A percentile compares a stretch with the other conserved stretches of the same genome.
Evolutionary conservation across 2,888 invertebrate genomes (phyloP).

Genomic region (Clusia tigrina): DNA sequence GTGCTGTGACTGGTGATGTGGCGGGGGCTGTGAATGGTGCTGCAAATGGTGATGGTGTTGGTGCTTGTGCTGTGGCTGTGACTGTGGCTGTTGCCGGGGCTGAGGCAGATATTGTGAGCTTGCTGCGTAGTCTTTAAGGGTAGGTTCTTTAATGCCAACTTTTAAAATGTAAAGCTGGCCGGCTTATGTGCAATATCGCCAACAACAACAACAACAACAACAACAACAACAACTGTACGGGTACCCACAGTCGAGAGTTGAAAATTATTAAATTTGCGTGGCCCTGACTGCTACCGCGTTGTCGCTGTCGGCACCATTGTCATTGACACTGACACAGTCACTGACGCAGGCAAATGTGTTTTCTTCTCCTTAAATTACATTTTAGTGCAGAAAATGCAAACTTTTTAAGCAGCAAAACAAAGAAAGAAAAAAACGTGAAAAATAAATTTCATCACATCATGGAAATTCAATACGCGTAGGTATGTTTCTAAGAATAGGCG

Average conservation of each 20-base stretch:
- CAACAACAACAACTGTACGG: conserved; percentile 18
- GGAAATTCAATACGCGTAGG: neutral
- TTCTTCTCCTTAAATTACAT: no score
- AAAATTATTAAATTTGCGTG: neutral
- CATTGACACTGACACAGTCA: conserved; percentile 53
- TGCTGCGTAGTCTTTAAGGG: no score
- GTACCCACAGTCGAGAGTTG: neutral
- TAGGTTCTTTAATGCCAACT: neutral
- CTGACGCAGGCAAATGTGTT: neutral
- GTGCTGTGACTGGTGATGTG: no score
- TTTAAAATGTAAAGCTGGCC: neutral
- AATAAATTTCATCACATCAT: neutral
- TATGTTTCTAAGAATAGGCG: no score
- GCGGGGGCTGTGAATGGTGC: neutral
- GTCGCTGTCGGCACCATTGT: no score
- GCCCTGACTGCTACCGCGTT: no score
- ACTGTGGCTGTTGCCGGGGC: conserved; percentile 30
- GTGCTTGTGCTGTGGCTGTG: neutral
- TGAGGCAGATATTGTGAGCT: no score
- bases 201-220: conserved; percentile 9
- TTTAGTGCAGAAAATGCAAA: no score
- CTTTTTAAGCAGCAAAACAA: neutral
- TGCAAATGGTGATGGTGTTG: no score
- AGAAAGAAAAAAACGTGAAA: neutral
- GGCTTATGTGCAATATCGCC: no score